Evolutionary conservation across 2,797 vertebrate genomes (phyloP).

Genomic region (Meda fulgida): DNA sequence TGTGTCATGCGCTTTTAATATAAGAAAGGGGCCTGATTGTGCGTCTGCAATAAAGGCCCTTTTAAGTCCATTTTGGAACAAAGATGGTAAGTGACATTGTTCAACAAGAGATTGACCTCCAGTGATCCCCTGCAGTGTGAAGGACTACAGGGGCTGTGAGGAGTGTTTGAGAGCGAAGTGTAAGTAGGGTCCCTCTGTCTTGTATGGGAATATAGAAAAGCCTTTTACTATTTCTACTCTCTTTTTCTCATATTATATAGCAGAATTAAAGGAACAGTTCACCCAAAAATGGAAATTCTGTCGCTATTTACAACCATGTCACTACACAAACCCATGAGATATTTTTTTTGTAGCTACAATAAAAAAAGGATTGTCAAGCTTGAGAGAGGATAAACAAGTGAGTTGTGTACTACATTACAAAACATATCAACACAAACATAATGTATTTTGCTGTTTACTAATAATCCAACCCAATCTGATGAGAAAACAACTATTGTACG

Average conservation of each 20-base stretch:
- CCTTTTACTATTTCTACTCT: constrained; percentile 30
- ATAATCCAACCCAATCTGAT: neutral
- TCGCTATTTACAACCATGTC: neutral
- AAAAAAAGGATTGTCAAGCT: neutral
- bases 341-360: neutral
- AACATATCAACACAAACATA: neutral
- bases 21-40: constrained; percentile 77
- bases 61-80: constrained; percentile 87
- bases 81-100: constrained; percentile 83
- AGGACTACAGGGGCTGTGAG: constrained; percentile 66
- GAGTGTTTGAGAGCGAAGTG: constrained; percentile 62
- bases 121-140: constrained; percentile 74
- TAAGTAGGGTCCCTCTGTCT: constrained; percentile 50
- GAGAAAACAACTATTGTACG: neutral
- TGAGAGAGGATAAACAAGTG: neutral
- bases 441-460: neutral
- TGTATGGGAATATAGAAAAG: constrained; percentile 58
- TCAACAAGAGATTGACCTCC: constrained; percentile 81
- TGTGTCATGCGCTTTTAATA: constrained; percentile 82
- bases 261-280: neutral
- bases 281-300: neutral
- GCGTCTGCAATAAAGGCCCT: constrained; percentile 74
- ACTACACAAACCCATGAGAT: neutral
- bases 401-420: neutral
- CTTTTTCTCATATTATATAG: constrained; percentile 1